Percentiles rank a stretch among this genome's conserved stretches.
Conservation (phyloP, 2,797 vertebrate species). For the Coregonus ussuriensis region DNA sequence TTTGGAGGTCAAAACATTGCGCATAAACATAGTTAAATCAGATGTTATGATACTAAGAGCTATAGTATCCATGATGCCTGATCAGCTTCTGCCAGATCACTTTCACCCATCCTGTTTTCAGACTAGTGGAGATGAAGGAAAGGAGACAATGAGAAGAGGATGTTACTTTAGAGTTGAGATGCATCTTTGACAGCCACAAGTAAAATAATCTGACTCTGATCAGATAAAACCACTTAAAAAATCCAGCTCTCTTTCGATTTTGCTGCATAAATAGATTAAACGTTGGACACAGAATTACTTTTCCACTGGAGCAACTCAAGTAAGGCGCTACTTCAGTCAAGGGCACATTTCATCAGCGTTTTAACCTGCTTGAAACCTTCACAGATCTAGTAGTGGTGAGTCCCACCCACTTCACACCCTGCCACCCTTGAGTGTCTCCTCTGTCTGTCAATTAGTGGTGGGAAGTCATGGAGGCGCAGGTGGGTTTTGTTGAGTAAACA, state of each 20-base stretch:
- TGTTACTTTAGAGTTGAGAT: not conserved
- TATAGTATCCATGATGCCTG: not conserved
- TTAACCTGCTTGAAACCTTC: conserved; percentile 4
- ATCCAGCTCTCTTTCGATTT: not conserved
- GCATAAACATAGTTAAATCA: not conserved
- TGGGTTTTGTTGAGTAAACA: conserved; percentile 38
- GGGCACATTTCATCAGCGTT: not conserved
- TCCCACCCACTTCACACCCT: conserved; percentile 23
- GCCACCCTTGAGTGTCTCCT: conserved; percentile 26
- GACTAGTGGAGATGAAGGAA: not conserved
- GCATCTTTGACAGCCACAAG: not conserved
- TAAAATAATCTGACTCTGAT: not conserved
- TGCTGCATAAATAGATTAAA: not conserved
- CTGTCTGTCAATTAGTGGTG: conserved; percentile 39
- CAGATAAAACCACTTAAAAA: not conserved
- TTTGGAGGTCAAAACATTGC: not conserved
- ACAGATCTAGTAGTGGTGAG: conserved; percentile 14
- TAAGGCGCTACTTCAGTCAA: not conserved
- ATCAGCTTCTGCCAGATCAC: too few species aligned
- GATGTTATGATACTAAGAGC: not conserved
- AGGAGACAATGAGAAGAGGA: not conserved
- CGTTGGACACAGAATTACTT: not conserved
- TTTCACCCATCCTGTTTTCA: not conserved
- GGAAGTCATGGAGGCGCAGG: conserved; percentile 29
- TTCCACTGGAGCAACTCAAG: not conserved